Evolutionary conservation across 2,888 invertebrate species (phyloP).

Genomic region (Agrochola lychnidis): DNA sequence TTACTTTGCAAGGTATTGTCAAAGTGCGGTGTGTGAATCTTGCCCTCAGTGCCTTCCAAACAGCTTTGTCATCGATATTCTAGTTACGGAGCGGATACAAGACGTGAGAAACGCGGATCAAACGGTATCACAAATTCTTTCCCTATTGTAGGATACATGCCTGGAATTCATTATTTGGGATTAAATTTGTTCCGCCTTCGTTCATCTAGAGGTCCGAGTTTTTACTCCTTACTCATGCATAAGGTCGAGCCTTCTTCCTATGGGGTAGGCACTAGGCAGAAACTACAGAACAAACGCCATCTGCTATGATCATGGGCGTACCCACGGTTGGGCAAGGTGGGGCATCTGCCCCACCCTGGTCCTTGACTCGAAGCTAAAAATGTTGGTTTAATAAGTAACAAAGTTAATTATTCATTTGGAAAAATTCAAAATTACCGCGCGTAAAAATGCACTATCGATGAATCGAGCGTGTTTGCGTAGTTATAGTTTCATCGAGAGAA

Average conservation of each 20-base stretch:
- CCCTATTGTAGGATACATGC: constrained; percentile 53
- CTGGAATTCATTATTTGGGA: constrained; percentile 40
- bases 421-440: too few relatives aligned
- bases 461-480: too few relatives aligned
- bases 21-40: not conserved
- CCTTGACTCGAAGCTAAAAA: too few relatives aligned
- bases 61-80: constrained; percentile 61
- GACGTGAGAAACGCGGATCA: constrained; percentile 65
- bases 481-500: too few relatives aligned
- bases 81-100: constrained; percentile 59
- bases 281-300: too few relatives aligned
- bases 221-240: not conserved
- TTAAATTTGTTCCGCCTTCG: not conserved
- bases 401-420: too few relatives aligned
- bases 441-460: too few relatives aligned
- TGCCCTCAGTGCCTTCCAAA: constrained; percentile 26
- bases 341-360: too few relatives aligned
- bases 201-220: not conserved
- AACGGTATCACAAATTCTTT: constrained; percentile 50
- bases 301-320: too few relatives aligned
- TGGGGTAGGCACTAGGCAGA: too few relatives aligned
- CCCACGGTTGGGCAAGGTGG: too few relatives aligned
- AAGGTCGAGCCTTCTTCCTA: not conserved
- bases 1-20: not conserved
- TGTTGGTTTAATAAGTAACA: too few relatives aligned